phyloP scores from a whole-genome alignment of 2,113 vertebrate species.

The Toxostoma redivivum region DNA sequence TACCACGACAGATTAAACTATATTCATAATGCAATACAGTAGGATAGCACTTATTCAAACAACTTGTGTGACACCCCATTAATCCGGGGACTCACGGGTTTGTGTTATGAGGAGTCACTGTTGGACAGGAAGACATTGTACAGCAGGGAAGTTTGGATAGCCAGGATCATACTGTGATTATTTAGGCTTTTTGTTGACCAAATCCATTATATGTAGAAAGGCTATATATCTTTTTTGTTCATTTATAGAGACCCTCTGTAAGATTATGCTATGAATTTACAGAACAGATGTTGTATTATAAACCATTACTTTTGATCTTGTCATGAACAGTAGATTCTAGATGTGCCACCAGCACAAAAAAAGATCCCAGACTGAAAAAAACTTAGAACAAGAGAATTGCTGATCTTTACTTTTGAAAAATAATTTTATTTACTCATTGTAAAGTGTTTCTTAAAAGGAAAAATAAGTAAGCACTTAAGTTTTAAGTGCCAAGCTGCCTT shows the following conservation, averaged over 20 bases:
- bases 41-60: background rate
- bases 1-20: background rate
- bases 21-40: background rate
- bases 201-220: background rate
- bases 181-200: background rate
- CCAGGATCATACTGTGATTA: background rate
- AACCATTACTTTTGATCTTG: background rate
- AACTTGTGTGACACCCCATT: background rate
- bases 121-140: background rate
- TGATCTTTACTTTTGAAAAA: background rate
- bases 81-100: background rate
- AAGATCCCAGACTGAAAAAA: background rate
- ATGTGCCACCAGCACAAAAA: background rate
- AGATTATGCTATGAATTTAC: background rate
- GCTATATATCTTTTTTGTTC: conserved; percentile 9
- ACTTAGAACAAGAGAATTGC: background rate
- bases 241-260: background rate
- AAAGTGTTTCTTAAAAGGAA: background rate
- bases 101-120: background rate
- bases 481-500: background rate
- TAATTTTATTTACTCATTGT: background rate
- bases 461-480: background rate
- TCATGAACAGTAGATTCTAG: background rate
- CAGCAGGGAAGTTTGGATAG: conserved; percentile 4
- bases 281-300: background rate